A percentile compares a stretch with the other conserved stretches of the same genome.
Evolutionary conservation across 2,888 invertebrate genomes (phyloP).

Genomic region (Agrotis puta): DNA sequence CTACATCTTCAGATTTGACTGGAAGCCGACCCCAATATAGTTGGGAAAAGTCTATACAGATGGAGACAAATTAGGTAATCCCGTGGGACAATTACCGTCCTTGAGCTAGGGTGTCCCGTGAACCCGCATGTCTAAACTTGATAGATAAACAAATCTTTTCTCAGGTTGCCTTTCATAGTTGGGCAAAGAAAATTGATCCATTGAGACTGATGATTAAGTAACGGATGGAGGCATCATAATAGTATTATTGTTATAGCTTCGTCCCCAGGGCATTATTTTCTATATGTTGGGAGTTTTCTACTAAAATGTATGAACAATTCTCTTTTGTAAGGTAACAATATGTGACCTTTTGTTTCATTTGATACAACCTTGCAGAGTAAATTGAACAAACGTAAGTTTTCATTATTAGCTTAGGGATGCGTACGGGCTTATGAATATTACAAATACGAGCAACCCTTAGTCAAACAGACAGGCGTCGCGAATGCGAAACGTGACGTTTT

Average conservation of each 20-base stretch:
- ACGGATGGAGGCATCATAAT: conserved; percentile 5
- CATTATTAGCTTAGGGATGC: neutral
- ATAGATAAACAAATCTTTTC: neutral
- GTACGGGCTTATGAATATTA: neutral
- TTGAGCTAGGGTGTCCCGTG: too few species aligned
- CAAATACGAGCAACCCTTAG: neutral
- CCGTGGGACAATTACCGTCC: too few species aligned
- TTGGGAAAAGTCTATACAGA: too few species aligned
- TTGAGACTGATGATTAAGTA: conserved; percentile 34
- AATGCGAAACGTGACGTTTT: too few species aligned
- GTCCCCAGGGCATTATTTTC: conserved; percentile 21
- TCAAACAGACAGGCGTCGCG: too few species aligned
- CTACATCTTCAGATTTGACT: too few species aligned
- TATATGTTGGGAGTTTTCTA: conserved; percentile 4
- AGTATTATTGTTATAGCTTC: conserved; percentile 20
- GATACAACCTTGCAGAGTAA: neutral
- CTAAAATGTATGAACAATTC: neutral
- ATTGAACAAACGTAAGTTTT: conserved; percentile 16
- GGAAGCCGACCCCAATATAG: too few species aligned
- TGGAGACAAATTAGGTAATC: too few species aligned
- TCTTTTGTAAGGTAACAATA: neutral
- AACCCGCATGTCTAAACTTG: too few species aligned
- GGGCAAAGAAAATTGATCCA: conserved; percentile 5
- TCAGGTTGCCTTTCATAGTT: neutral
- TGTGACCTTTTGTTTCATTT: neutral